phyloP scores from a whole-genome alignment of 2,113 vertebrate genomes.

The Muntiacus muntjak region DNA sequence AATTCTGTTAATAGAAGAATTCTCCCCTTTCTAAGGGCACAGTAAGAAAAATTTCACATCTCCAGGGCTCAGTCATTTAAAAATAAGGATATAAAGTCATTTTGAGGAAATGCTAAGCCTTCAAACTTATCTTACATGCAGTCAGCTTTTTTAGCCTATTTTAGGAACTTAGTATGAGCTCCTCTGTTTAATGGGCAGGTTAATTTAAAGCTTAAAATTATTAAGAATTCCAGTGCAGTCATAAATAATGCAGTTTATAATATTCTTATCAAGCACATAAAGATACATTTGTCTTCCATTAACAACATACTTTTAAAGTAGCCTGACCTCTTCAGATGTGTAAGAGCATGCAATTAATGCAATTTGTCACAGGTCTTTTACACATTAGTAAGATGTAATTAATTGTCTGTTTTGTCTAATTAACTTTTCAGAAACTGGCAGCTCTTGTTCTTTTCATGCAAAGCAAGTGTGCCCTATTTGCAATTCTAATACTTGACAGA shows the following conservation, averaged over 20 bases:
- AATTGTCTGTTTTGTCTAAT: conserved; percentile 85
- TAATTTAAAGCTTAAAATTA: conserved; percentile 83
- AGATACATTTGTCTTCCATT: conserved; percentile 83
- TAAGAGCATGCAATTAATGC: conserved; percentile 81
- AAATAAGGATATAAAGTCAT: conserved; percentile 61
- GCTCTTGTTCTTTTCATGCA: conserved; percentile 76
- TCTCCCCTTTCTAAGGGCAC: conserved; percentile 18
- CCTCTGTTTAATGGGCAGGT: conserved; percentile 79
- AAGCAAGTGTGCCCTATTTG: conserved; percentile 74
- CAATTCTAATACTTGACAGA: conserved; percentile 80
- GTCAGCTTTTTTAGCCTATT: conserved; percentile 72
- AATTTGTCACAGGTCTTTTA: conserved; percentile 86
- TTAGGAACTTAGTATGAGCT: conserved; percentile 67
- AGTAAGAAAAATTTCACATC: conserved; percentile 69
- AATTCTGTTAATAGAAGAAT: conserved; percentile 5
- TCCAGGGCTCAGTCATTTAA: conserved; percentile 55
- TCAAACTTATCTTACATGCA: conserved; percentile 77
- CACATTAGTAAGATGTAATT: conserved; percentile 84
- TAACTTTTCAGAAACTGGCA: conserved; percentile 82
- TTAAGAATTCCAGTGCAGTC: conserved; percentile 78
- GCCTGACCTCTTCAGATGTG: conserved; percentile 82
- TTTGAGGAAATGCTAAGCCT: conserved; percentile 61
- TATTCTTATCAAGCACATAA: conserved; percentile 80
- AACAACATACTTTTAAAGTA: conserved; percentile 78
- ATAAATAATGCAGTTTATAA: conserved; percentile 85